Percentiles rank a stretch among this genome's conserved stretches.
Evolutionary conservation across 2,888 invertebrate genomes (phyloP).

Genomic region (Zeuzera pyrina): DNA sequence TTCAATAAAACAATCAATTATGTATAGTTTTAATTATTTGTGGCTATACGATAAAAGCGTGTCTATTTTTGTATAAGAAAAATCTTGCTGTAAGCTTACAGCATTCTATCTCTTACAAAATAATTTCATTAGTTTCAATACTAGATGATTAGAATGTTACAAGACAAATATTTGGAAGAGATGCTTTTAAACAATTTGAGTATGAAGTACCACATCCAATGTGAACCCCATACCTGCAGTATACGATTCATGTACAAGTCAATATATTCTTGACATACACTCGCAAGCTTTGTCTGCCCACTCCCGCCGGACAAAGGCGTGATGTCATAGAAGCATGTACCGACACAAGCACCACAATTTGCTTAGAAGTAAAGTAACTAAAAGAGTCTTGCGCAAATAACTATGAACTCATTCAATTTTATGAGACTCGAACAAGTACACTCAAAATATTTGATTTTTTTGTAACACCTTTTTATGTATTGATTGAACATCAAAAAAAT

Average conservation of each 20-base stretch:
- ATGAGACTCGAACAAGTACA: not conserved
- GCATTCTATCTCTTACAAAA: too few species aligned
- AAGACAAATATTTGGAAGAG: too few species aligned
- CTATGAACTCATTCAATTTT: not conserved
- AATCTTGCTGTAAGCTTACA: too few species aligned
- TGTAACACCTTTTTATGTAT: not conserved
- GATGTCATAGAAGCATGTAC: constrained; percentile 52
- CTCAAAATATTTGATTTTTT: not conserved
- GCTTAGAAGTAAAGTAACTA: constrained; percentile 16
- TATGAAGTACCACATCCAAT: not conserved
- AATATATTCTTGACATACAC: constrained; percentile 25
- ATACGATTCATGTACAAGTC: constrained; percentile 5
- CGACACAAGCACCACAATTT: constrained; percentile 5
- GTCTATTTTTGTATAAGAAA: too few species aligned
- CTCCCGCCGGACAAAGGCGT: constrained; percentile 54
- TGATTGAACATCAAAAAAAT: too few species aligned
- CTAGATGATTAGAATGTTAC: too few species aligned
- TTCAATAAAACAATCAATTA: too few species aligned
- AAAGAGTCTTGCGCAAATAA: constrained; percentile 9
- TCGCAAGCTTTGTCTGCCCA: constrained; percentile 58
- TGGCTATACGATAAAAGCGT: too few species aligned
- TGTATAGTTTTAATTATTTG: too few species aligned
- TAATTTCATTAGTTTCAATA: too few species aligned
- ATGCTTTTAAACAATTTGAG: too few species aligned
- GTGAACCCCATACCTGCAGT: not conserved